These are phyloP conservation scores for Spermophilus dauricus DNA, from an alignment of 2,113 vertebrate species.

Conservation along the genomic window DNA sequence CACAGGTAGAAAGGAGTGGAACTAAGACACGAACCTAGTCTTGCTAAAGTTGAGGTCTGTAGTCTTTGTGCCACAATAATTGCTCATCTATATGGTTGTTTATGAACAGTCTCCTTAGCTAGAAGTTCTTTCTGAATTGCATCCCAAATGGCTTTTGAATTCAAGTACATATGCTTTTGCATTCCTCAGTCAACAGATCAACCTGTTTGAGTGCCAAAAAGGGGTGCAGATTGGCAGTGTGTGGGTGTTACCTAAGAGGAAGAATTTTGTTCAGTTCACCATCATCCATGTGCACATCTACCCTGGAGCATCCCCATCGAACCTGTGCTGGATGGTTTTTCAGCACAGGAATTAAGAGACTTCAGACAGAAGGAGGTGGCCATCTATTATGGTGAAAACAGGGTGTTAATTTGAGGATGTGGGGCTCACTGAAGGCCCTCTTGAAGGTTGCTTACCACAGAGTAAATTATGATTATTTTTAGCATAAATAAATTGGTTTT, in stretches of 20 bases:
- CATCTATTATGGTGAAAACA: no score
- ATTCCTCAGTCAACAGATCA: not conserved
- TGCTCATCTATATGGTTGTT: not conserved
- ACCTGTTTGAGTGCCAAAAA: not conserved
- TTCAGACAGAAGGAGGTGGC: no score
- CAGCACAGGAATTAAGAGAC: not conserved
- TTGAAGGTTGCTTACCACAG: not conserved
- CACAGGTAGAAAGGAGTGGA: not conserved
- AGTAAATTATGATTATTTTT: not conserved
- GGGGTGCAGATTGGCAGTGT: not conserved
- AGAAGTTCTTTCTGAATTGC: not conserved
- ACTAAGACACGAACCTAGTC: not conserved
- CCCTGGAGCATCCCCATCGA: not conserved
- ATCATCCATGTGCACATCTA: not conserved
- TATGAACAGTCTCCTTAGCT: not conserved
- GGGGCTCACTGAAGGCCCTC: not conserved
- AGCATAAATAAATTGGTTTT: not conserved
- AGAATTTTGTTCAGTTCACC: not conserved
- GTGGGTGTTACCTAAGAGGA: not conserved
- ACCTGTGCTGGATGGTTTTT: not conserved
- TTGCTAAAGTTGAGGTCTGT: not conserved
- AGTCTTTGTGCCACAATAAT: not conserved
- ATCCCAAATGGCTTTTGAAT: slow-evolving; percentile 7
- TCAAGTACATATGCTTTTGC: not conserved
- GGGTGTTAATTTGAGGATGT: not conserved